These are phyloP conservation scores for Brachionus sp. DNA, from an alignment of 1,140 invertebrate genomes.

Conservation along the genomic window DNA sequence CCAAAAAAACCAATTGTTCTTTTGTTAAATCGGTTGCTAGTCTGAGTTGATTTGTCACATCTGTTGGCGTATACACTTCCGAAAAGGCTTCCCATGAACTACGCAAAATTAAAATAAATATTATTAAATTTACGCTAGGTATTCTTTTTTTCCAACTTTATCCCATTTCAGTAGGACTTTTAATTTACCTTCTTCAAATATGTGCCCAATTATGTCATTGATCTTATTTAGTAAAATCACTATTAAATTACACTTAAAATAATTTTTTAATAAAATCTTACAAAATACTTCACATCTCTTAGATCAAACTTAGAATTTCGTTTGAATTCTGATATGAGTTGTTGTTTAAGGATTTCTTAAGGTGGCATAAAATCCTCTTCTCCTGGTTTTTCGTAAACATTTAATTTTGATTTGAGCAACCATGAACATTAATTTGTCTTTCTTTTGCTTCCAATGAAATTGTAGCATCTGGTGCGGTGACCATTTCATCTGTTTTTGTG, in stretches of 20 bases:
- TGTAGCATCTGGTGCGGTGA: background rate
- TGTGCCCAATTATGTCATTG: background rate
- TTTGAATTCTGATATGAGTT: background rate
- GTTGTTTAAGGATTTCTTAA: background rate
- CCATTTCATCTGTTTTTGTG: background rate
- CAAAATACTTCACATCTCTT: too few relatives aligned
- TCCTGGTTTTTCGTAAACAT: background rate
- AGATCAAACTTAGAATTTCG: background rate
- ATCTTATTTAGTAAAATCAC: background rate
- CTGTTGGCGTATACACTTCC: background rate
- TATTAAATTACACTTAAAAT: background rate
- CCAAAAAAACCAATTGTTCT: too few relatives aligned
- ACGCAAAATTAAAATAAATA: background rate
- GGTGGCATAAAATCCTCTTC: background rate
- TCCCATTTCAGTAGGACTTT: background rate
- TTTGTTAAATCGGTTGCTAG: too few relatives aligned
- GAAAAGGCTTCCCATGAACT: background rate
- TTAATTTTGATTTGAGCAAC: background rate
- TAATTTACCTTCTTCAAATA: background rate
- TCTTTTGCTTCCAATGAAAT: background rate
- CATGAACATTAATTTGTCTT: background rate
- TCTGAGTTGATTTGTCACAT: too few relatives aligned
- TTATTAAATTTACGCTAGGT: background rate
- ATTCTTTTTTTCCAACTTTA: background rate
- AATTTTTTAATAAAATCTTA: background rate